Evolutionary conservation across 2,888 invertebrate genomes (phyloP).

Genomic region (Microctonus aethiopoides): DNA sequence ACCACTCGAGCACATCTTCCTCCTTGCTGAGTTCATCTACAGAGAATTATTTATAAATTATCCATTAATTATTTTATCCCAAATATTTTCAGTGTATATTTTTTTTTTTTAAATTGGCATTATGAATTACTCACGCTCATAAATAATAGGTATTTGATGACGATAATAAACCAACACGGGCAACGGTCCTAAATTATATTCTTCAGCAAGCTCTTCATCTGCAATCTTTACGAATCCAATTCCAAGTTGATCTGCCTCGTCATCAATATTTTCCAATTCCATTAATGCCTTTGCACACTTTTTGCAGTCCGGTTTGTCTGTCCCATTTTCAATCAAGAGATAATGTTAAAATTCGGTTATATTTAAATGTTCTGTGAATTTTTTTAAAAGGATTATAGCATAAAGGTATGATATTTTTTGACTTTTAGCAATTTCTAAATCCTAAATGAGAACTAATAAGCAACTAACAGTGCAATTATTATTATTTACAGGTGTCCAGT

Average conservation of each 20-base stretch:
- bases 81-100: no score
- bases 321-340: constrained; percentile 61
- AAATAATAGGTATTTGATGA: constrained; percentile 93
- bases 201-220: constrained; percentile 89
- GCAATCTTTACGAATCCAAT: constrained; percentile 96
- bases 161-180: constrained; percentile 93
- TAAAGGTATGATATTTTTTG: background rate
- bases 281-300: constrained; percentile 90
- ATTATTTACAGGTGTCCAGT: constrained; percentile 27
- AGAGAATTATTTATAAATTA: constrained; percentile 7
- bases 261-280: constrained; percentile 93
- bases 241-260: constrained; percentile 93
- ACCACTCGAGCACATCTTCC: constrained; percentile 93
- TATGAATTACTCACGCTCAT: constrained; percentile 77
- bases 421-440: background rate
- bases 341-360: constrained; percentile 26
- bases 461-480: constrained; percentile 7
- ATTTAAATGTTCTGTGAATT: no score
- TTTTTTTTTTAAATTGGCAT: background rate
- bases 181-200: constrained; percentile 89
- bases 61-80: no score
- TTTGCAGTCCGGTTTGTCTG: constrained; percentile 93
- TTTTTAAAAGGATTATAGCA: no score
- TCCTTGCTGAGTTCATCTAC: constrained; percentile 88
- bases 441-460: constrained; percentile 12